A percentile compares a stretch with the other conserved stretches of the same genome.
Conservation (phyloP, 2,113 vertebrate genomes). For the Nymphicus hollandicus region DNA sequence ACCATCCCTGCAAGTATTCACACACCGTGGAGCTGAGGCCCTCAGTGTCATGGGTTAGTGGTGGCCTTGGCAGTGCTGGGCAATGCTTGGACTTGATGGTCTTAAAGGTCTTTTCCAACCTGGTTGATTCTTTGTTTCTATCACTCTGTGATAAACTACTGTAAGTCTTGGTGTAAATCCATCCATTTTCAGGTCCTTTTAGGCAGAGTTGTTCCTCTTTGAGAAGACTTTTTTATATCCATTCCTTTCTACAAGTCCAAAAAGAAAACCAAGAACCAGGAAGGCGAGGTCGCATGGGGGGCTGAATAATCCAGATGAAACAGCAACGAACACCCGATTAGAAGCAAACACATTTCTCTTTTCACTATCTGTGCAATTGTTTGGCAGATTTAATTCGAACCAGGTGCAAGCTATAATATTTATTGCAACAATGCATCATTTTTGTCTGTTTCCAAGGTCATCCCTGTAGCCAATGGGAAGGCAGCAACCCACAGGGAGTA, state of each 20-base stretch:
- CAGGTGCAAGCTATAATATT: conserved; percentile 68
- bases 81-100: neutral
- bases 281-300: neutral
- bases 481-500: conserved; percentile 53
- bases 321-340: conserved; percentile 40
- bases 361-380: conserved; percentile 59
- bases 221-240: conserved; percentile 1
- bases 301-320: conserved; percentile 54
- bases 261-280: conserved; percentile 21
- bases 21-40: neutral
- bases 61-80: neutral
- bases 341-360: conserved; percentile 62
- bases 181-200: neutral
- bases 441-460: conserved; percentile 67
- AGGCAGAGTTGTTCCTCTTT: neutral
- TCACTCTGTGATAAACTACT: neutral
- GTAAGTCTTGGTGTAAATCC: neutral
- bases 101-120: neutral
- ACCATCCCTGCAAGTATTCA: neutral
- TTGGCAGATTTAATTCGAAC: conserved; percentile 67
- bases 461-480: conserved; percentile 51
- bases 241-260: neutral
- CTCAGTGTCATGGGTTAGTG: neutral
- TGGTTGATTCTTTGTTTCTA: neutral
- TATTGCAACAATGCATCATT: conserved; percentile 69